Conservation (phyloP, 2,113 vertebrate genomes). For the Lampris incognitus region DNA sequence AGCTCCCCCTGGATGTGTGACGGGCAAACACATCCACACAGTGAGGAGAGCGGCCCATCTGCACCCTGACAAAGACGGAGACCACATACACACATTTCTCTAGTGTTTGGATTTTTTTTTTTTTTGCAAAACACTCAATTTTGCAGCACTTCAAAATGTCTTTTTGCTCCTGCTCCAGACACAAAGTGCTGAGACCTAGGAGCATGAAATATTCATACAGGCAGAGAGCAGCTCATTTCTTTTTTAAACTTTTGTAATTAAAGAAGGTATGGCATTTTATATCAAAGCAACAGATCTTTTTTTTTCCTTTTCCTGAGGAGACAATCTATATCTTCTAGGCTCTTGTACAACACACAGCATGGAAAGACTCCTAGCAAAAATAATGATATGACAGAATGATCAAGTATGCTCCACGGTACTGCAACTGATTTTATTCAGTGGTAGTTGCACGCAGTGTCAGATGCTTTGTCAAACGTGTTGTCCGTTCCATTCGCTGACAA, state of each 20-base stretch:
- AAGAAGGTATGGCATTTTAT: slow-evolving; percentile 42
- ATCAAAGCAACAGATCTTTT: slow-evolving; percentile 42
- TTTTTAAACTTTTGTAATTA: slow-evolving; percentile 56
- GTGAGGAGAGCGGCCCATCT: slow-evolving; percentile 52
- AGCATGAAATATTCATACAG: slow-evolving; percentile 17
- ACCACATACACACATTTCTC: neutral
- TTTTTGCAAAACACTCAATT: neutral
- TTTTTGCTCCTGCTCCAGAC: slow-evolving; percentile 6
- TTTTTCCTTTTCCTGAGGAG: slow-evolving; percentile 6
- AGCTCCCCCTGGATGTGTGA: slow-evolving; percentile 39
- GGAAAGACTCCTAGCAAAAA: no score
- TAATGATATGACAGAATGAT: slow-evolving; percentile 12
- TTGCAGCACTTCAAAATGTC: neutral
- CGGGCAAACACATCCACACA: slow-evolving; percentile 50
- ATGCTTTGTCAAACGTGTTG: slow-evolving; percentile 10
- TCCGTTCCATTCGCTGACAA: slow-evolving; percentile 38
- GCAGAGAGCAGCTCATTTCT: slow-evolving; percentile 28
- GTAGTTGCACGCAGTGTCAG: slow-evolving; percentile 25
- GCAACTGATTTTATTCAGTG: slow-evolving; percentile 37
- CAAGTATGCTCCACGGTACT: slow-evolving; percentile 24
- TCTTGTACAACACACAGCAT: slow-evolving; percentile 18
- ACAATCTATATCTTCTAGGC: slow-evolving; percentile 29
- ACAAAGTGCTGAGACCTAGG: slow-evolving; percentile 17
- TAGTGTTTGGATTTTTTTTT: neutral
- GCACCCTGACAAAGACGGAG: slow-evolving; percentile 46